phyloP scores from a whole-genome alignment of 2,113 vertebrate species.

The Excalfactoria chinensis region DNA sequence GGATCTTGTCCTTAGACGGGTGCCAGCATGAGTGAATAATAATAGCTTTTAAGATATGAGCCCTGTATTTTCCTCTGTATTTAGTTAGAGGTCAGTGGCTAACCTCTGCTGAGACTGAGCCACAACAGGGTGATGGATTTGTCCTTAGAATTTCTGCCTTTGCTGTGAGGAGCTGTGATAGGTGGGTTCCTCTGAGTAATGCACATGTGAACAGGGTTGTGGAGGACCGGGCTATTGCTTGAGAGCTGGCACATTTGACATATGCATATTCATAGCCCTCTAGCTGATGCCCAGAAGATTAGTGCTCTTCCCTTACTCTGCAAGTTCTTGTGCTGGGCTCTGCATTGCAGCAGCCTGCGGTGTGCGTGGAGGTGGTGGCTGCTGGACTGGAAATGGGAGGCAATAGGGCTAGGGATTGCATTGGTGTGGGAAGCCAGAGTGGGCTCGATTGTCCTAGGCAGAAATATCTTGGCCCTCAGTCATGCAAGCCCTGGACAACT shows the following conservation, averaged over 20 bases:
- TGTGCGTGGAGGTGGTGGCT: background rate
- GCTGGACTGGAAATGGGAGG: background rate
- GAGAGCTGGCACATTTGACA: background rate
- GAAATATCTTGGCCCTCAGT: no score
- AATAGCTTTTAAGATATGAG: background rate
- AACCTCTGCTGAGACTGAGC: background rate
- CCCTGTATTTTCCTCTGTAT: background rate
- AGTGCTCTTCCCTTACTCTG: background rate
- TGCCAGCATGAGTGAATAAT: background rate
- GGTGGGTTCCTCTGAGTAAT: background rate
- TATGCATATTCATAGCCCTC: background rate
- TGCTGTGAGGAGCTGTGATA: background rate
- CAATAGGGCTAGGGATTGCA: background rate
- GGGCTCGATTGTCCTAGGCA: no score
- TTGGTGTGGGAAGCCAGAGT: background rate
- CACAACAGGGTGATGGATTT: background rate
- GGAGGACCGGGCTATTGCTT: background rate
- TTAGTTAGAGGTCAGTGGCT: background rate
- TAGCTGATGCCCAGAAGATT: background rate
- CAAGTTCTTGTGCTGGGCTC: background rate
- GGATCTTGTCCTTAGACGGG: background rate
- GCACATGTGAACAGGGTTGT: fast-evolving
- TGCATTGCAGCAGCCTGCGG: background rate
- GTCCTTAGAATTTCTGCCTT: background rate
- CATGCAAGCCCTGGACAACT: background rate